phyloP scores from a whole-genome alignment of 2,888 invertebrate genomes.

The Bellardia bayeri region DNA sequence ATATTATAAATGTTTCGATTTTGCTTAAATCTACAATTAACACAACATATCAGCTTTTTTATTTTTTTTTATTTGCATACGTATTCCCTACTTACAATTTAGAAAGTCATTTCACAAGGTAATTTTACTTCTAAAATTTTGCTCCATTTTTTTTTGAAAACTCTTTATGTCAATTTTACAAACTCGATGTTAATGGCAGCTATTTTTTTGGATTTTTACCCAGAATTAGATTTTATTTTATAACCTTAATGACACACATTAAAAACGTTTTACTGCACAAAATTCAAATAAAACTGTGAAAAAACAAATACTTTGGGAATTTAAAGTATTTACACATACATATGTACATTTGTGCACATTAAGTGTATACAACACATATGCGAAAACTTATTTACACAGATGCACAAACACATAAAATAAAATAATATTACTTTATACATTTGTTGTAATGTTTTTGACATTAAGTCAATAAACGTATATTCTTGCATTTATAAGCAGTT shows the following conservation, averaged over 20 bases:
- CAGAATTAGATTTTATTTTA: slow-evolving; percentile 37
- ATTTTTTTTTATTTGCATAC: no score
- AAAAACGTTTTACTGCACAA: slow-evolving; percentile 29
- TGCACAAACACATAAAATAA: background rate
- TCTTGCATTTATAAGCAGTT: slow-evolving; percentile 10
- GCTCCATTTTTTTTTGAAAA: background rate
- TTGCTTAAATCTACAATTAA: no score
- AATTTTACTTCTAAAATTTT: background rate
- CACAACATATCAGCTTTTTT: background rate
- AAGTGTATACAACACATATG: background rate
- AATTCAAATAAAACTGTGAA: slow-evolving; percentile 24
- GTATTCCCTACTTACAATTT: background rate
- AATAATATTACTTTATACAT: slow-evolving; percentile 31
- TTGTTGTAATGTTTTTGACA: slow-evolving; percentile 47
- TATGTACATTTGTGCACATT: no score
- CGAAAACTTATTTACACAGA: background rate
- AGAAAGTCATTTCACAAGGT: slow-evolving; percentile 3
- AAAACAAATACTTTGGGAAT: background rate
- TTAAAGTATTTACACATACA: background rate
- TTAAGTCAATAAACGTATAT: slow-evolving; percentile 62
- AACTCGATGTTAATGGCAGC: background rate
- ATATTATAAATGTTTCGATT: no score
- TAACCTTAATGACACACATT: slow-evolving; percentile 21
- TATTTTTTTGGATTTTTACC: background rate
- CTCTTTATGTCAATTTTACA: background rate